Base-by-base conservation (phyloP, 2,113 vertebrate species). In the Oreocharis arfaki region DNA sequence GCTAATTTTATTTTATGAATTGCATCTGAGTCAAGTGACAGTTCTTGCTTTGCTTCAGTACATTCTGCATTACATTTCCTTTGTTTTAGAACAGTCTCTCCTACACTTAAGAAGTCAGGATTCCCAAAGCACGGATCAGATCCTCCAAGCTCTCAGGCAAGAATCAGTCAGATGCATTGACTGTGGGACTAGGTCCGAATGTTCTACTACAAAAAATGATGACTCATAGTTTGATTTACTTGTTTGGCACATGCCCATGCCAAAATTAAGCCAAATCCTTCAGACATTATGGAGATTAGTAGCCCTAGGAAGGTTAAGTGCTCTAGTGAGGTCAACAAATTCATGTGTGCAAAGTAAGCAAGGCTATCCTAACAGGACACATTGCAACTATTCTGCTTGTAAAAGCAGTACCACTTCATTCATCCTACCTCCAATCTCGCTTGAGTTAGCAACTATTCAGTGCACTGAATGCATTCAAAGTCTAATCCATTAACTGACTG, bases 321-420 rank as follows among this genome's bases (percentile, higher is more conserved):
- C 85, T 85, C 56, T 81, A 68, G n/a, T 50, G 73, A 96, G 92
- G 73, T 95, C 88, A 93, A 93, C 41, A 81, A 84, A 94, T 90
- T 84, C 49, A 84, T 78, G 47, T 59, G 32, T 33, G n/a, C 68
- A 78, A 95, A 95, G 64, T 81, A 96, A 93, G 84, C 64, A 94
- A 56, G 60, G 56, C 68, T 88, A 37, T 56, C 70, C 41, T 46
- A 88, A 84, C 71, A 92, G 90, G 47, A 90, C 90, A 63, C 78
- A 79, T 17, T 77, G 7, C 84, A 90, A 93, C 85, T 76, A 80
- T n/a, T 59, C 63, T 56, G 71, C 90, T 94, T 78, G 42, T 71
- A 93, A 95, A 92, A 93, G 79, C 83, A 89, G 24, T n/a, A 84
- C 44, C 59, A 19, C 60, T 81, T 60, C 90, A 83, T 92, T 90